Conservation (phyloP, 2,113 vertebrate species). For the Rhizomys pruinosus region DNA sequence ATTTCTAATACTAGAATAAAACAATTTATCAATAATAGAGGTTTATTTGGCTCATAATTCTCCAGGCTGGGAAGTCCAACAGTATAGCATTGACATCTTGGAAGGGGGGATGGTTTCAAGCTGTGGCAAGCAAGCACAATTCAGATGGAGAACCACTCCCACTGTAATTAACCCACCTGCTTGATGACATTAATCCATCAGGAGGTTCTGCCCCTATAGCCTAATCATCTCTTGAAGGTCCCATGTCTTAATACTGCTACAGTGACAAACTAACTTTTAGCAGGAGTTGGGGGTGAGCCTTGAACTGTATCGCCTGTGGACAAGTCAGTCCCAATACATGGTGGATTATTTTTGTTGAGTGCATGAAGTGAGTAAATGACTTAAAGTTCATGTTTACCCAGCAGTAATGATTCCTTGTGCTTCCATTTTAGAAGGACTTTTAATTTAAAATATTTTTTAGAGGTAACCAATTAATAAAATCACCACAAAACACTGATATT, state of each 20-base stretch:
- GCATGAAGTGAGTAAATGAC: slow-evolving; percentile 43
- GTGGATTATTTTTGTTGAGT: slow-evolving; percentile 33
- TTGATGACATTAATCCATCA: background rate
- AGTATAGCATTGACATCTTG: background rate
- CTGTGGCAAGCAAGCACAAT: background rate
- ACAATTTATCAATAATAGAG: background rate
- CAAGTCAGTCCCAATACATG: background rate
- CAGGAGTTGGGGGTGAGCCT: background rate
- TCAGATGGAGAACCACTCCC: background rate
- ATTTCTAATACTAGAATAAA: background rate
- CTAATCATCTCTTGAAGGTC: background rate
- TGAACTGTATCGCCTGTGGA: background rate
- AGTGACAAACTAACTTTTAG: background rate
- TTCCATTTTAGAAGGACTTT: slow-evolving; percentile 35
- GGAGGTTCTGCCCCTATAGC: no score
- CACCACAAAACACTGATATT: slow-evolving; percentile 34
- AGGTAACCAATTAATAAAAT: slow-evolving; percentile 47
- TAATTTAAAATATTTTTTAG: slow-evolving; percentile 51
- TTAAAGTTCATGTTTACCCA: slow-evolving; percentile 52
- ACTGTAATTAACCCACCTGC: background rate
- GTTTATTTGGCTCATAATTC: background rate
- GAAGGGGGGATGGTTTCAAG: background rate
- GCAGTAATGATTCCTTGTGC: slow-evolving; percentile 55
- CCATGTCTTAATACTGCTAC: background rate
- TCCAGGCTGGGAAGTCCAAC: background rate